Percentiles rank a stretch among this genome's conserved stretches.
These are phyloP conservation scores for Rhinoderma darwinii DNA, from an alignment of 2,113 vertebrate species.

Conservation along the genomic window DNA sequence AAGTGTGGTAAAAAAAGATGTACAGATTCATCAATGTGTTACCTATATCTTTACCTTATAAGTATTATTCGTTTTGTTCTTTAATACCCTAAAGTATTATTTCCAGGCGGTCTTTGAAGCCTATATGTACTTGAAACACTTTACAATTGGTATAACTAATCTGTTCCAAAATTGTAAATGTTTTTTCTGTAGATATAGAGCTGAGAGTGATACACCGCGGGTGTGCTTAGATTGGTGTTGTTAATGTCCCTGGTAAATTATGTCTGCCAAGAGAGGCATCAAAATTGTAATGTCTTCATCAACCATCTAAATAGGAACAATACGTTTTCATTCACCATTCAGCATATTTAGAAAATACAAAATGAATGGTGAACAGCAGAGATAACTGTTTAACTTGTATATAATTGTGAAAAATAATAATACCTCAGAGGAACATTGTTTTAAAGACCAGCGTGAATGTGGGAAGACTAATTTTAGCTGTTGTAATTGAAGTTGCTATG, in stretches of 20 bases:
- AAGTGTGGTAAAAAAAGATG: no score
- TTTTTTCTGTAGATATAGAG: not conserved
- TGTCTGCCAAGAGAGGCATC: slow-evolving; percentile 16
- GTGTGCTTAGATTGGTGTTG: not conserved
- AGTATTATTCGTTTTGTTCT: not conserved
- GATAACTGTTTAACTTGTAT: slow-evolving; percentile 46
- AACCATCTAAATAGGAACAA: slow-evolving; percentile 11
- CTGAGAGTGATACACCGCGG: not conserved
- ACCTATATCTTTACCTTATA: not conserved
- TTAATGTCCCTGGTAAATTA: slow-evolving; percentile 15
- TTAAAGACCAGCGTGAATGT: slow-evolving; percentile 56
- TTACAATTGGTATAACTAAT: not conserved
- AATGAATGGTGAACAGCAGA: slow-evolving; percentile 36
- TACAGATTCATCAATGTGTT: no score
- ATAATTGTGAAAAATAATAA: slow-evolving; percentile 56
- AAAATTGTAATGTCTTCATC: slow-evolving; percentile 22
- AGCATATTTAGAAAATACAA: slow-evolving; percentile 28
- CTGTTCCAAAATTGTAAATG: not conserved
- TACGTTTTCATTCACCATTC: slow-evolving; percentile 18
- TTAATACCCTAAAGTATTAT: not conserved
- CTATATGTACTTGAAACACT: not conserved
- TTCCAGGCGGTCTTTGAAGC: not conserved
- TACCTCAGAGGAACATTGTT: slow-evolving; percentile 55
- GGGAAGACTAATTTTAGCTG: slow-evolving; percentile 44
- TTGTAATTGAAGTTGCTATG: slow-evolving; percentile 52